These are phyloP conservation scores for Athene cunicularia DNA, from an alignment of 2,113 vertebrate genomes.

Conservation along the genomic window DNA sequence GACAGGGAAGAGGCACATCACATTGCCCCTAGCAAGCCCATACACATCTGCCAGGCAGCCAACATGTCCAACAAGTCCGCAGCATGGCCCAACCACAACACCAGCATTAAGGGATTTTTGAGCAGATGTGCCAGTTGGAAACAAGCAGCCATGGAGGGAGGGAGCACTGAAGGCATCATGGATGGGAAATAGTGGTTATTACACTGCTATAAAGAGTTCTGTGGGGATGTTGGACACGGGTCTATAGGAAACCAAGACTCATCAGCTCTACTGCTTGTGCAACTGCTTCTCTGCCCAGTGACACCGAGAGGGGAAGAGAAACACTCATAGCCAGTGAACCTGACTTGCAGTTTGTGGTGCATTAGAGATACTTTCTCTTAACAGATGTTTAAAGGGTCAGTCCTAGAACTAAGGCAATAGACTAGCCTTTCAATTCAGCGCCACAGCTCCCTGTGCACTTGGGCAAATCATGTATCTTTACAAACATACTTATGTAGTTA, in stretches of 20 bases:
- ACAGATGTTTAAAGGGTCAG: neutral
- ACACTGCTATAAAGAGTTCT: neutral
- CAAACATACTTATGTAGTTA: neutral
- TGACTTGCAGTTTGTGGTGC: neutral
- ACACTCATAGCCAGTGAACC: neutral
- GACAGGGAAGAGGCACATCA: neutral
- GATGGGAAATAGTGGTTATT: neutral
- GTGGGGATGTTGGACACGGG: neutral
- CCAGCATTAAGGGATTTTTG: neutral
- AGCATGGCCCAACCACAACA: neutral
- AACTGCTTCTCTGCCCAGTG: neutral
- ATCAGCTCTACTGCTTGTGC: neutral
- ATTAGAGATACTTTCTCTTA: neutral
- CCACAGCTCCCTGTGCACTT: neutral
- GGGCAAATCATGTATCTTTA: neutral
- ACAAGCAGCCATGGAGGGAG: neutral
- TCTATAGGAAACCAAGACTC: neutral
- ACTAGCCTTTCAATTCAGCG: neutral
- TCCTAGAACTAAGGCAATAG: neutral
- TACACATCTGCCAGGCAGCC: neutral
- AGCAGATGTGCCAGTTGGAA: neutral
- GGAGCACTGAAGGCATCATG: neutral
- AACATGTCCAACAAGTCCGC: fast-evolving
- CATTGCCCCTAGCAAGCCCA: neutral
- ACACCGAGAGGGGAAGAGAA: neutral